phyloP scores from a whole-genome alignment of 2,888 invertebrate genomes.

The Epiblema foenella region DNA sequence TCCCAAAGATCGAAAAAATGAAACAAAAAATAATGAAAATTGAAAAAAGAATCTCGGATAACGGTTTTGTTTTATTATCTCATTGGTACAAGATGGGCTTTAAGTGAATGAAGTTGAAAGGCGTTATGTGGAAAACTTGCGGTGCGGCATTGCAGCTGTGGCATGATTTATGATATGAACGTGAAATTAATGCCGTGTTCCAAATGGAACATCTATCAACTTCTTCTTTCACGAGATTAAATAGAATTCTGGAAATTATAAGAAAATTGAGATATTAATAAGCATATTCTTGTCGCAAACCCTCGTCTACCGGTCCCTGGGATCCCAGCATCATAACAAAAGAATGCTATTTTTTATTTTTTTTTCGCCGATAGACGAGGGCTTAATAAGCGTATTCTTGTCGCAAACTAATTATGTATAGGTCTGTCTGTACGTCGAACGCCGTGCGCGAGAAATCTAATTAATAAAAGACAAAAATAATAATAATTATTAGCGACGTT shows the following conservation, averaged over 20 bases:
- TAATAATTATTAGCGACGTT: too few species aligned
- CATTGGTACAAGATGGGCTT: neutral
- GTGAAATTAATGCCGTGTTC: slow-evolving; percentile 25
- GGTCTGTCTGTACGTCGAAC: neutral
- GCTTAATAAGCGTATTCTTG: neutral
- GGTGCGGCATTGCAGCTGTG: slow-evolving; percentile 20
- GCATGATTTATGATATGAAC: slow-evolving; percentile 33
- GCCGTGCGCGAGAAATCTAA: neutral
- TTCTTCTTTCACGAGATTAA: neutral
- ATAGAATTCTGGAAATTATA: neutral
- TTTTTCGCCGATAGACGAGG: too few species aligned
- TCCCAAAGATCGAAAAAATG: neutral
- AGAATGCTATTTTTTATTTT: too few species aligned
- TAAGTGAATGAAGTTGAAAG: neutral
- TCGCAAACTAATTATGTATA: too few species aligned
- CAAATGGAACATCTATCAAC: slow-evolving; percentile 21
- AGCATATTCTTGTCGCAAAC: neutral
- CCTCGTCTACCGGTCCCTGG: too few species aligned
- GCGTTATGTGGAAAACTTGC: slow-evolving; percentile 6
- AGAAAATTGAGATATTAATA: neutral
- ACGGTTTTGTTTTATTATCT: too few species aligned
- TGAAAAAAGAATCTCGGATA: neutral
- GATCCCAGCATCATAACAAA: too few species aligned
- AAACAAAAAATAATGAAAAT: too few species aligned
- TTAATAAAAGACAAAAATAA: too few species aligned